Conservation (phyloP, 2,113 vertebrate species). For the Mesitornis unicolor region DNA sequence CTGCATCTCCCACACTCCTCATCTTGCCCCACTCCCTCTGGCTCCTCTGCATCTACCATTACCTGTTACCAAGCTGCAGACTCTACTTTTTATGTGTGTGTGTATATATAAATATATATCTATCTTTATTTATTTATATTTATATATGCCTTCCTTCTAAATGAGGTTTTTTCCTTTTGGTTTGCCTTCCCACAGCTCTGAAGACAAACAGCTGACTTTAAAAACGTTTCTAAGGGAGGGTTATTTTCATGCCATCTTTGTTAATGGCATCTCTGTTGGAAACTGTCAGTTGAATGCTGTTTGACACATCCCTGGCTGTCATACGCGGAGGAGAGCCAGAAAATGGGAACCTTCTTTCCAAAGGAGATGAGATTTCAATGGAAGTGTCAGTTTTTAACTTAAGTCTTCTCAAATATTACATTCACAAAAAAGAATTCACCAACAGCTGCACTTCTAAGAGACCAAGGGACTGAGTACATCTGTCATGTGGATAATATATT, state of each 20-base stretch:
- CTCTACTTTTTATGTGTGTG: no score
- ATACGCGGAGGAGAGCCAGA: conserved; percentile 47
- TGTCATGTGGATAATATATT: conserved; percentile 64
- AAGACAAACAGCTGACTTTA: conserved; percentile 41
- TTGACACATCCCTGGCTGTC: conserved; percentile 70
- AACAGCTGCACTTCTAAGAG: conserved; percentile 74
- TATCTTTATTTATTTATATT: no score
- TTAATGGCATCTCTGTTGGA: conserved; percentile 66
- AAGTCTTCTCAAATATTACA: conserved; percentile 74
- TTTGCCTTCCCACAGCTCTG: conserved; percentile 2
- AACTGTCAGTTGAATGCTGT: conserved; percentile 55
- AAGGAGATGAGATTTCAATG: conserved; percentile 70
- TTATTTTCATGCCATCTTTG: conserved; percentile 71
- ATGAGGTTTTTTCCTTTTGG: background rate
- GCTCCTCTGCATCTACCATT: background rate
- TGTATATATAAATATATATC: no score
- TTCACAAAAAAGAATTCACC: conserved; percentile 74
- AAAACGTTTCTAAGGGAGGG: conserved; percentile 36
- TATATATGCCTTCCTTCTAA: background rate
- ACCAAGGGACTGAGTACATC: conserved; percentile 73
- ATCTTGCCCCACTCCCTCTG: background rate
- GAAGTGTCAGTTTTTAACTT: conserved; percentile 73
- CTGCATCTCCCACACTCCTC: background rate
- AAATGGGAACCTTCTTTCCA: conserved; percentile 64
- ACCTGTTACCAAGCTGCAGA: background rate